Conservation (phyloP, 1,140 invertebrate genomes). For the Uloborus diversus region DNA sequence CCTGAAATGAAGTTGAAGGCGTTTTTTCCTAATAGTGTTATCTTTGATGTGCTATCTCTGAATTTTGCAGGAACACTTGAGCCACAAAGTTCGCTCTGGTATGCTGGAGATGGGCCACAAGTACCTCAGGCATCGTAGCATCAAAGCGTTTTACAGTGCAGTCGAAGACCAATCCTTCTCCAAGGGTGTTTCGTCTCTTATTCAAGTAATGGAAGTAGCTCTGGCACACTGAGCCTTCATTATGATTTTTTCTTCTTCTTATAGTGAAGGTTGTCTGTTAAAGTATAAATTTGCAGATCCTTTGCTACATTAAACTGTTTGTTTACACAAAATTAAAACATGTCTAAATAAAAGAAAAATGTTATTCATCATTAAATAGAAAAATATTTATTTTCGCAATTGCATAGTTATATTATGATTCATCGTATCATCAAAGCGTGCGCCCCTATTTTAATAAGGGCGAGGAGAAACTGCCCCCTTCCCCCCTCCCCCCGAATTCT, state of each 20-base stretch:
- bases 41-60: not conserved
- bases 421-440: too few species aligned
- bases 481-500: too few species aligned
- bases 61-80: constrained; percentile 59
- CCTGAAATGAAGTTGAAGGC: not conserved
- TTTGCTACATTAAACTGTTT: too few species aligned
- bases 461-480: too few species aligned
- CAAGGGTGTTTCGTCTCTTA: constrained; percentile 67
- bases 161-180: constrained; percentile 73
- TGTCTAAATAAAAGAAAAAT: too few species aligned
- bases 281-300: too few species aligned
- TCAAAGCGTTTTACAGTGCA: constrained; percentile 69
- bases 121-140: constrained; percentile 66
- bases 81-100: constrained; percentile 65
- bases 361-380: too few species aligned
- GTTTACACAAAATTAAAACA: too few species aligned
- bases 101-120: constrained; percentile 66
- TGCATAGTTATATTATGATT: too few species aligned
- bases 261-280: too few species aligned
- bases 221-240: not conserved
- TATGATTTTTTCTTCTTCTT: not conserved
- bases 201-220: constrained; percentile 60
- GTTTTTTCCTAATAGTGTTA: not conserved
- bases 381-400: too few species aligned
- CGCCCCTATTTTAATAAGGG: too few species aligned